Evolutionary conservation across 2,888 invertebrate species (phyloP), one percentile per base, ranked within the genome.

Genomic region (Dorcus hopei): DNA sequence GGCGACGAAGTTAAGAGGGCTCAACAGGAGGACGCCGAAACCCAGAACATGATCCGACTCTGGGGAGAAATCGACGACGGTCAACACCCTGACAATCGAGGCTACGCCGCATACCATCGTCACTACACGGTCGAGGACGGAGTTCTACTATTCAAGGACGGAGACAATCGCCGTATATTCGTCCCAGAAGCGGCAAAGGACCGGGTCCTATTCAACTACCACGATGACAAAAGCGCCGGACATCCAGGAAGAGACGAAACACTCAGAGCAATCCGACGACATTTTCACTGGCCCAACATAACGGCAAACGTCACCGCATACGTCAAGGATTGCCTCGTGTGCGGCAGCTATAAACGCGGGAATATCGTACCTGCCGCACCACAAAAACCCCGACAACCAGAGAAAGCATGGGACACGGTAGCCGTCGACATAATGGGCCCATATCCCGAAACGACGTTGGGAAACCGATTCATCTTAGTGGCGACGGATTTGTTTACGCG

Each of bases 401-500:
- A 26, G 5, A 26, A 26, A 5, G 26, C 26, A 3, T 64, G 52
- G 54, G 58, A 64, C 11, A 43, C 49, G 0, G 42, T 62, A 5
- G 45, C 57, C 3, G 54, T 57, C 2, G 62, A 64, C 47, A n/a
- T 61, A 7, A 56, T 61, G 53, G 61, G 63, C 1, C 62, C 61
- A 0, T 61, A 62, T 14, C 54, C 26, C 26, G 26, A 2, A 5
- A 50, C 62, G 3, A n/a, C 39, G 4, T 16, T 9, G n/a, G 61
- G 62, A 2, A 61, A 62, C 42, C 41, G 51, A 6, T 61, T 45
- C 49, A 47, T 68, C n/a, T 49, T 68, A 7, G 68, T 68, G 0
- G 48, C 65, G 0, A 68, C 65, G 1, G 66, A 69, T 33, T 9
- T 67, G 1, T 69, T 63, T 40, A 65, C 62, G 7, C 54, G 62